These are phyloP conservation scores for Lamprotornis superbus DNA, from an alignment of 2,113 vertebrate species.

Conservation along the genomic window DNA sequence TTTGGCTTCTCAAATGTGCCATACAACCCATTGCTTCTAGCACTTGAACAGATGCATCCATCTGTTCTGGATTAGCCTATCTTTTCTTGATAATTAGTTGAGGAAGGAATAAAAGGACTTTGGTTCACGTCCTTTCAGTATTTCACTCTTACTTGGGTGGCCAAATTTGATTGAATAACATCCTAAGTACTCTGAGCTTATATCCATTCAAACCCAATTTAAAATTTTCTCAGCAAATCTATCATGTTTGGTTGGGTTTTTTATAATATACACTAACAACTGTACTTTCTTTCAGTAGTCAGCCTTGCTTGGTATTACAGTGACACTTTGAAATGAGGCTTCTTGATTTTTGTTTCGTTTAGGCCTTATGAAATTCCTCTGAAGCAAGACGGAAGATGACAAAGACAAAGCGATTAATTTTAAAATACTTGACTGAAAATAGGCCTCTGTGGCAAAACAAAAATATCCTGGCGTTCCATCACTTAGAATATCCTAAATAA, in stretches of 20 bases:
- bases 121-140: not conserved
- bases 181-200: not conserved
- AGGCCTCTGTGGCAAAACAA: not conserved
- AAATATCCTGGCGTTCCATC: not conserved
- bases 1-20: not conserved
- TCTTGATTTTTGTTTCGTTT: not conserved
- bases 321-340: not conserved
- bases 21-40: not conserved
- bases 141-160: not conserved
- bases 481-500: not conserved
- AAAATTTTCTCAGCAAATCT: not conserved
- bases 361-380: not conserved
- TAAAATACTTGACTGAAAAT: not conserved
- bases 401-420: not conserved
- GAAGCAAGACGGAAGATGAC: not conserved
- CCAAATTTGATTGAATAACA: not conserved
- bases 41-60: not conserved
- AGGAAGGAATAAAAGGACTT: not conserved
- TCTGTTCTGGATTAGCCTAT: not conserved
- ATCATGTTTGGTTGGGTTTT: not conserved
- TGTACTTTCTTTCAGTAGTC: not conserved
- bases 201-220: not conserved
- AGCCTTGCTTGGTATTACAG: not conserved
- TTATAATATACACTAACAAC: not conserved
- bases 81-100: not conserved